Base-by-base conservation (phyloP, 2,888 invertebrate species). In the Lithophane socia region DNA sequence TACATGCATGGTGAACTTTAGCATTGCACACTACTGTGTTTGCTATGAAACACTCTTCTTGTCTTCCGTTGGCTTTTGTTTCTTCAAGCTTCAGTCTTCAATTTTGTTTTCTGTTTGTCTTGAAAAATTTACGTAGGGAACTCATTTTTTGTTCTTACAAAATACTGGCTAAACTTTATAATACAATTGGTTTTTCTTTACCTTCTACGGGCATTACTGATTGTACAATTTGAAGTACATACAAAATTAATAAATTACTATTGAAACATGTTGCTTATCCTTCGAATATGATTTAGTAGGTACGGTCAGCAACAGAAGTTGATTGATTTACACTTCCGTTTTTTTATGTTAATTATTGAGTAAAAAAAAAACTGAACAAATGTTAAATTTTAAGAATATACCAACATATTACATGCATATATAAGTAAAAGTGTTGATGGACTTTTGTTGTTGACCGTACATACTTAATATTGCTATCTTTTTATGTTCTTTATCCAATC, bases 11-110 rank as follows among this genome's bases (percentile, higher is more conserved):
- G 89, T 87, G 80, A 82, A 91, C 95, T 94, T 93, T 95, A 96
- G 96, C 96, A 97, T 96, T 96, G 96, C 96, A 96, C 96, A 94
- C 94, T 96, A 96, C 96, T 96, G 95, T 97, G 96, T 96, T 96
- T 97, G 96, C 96, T 96, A 87, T 94, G 93, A 95, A 94, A 94
- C 96, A 93, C 92, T 92, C 95, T 87, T 92, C 84, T 86, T 87
- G 75, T 79, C 79, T 87, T 86, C 80, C 0, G 13, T 37, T 82
- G 12, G 10, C 9, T 44, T 73, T 42, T n/a, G 47, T 42, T 63
- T 72, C 56, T 67, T 67, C 16, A 37, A 0, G 49, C 49, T 74
- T 74, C 16, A 24, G 0, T 54, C 49, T 74, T 74, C 56, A 12
- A 61, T 67, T 76, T 52, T 0, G 9, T 56, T 64, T 71, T 66